Percentiles rank a stretch among this genome's conserved stretches.
Conservation (phyloP, 1,140 invertebrate species). For the Heliconius himera region DNA sequence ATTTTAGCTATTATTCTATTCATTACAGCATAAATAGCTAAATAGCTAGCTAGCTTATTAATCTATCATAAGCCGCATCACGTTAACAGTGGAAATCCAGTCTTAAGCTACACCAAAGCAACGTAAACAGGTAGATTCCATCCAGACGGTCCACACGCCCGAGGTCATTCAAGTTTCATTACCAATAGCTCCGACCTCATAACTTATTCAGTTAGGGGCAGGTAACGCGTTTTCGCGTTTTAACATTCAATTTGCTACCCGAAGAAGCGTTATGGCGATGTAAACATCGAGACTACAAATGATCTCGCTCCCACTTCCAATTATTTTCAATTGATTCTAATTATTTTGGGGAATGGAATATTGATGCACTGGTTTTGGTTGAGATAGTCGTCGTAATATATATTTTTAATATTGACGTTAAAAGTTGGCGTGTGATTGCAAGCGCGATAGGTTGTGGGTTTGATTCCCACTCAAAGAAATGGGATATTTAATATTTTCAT, state of each 20-base stretch:
- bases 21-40: neutral
- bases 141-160: conserved; percentile 61
- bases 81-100: conserved; percentile 14
- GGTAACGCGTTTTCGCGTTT: conserved; percentile 75
- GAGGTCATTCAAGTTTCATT: conserved; percentile 78
- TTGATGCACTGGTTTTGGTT: neutral
- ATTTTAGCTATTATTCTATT: neutral
- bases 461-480: too few species aligned
- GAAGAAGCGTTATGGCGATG: conserved; percentile 63
- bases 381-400: neutral
- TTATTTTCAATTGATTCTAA: conserved; percentile 27
- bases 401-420: too few species aligned
- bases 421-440: too few species aligned
- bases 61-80: neutral
- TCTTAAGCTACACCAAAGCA: conserved; percentile 44
- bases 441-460: too few species aligned
- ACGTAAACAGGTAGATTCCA: conserved; percentile 72
- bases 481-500: too few species aligned
- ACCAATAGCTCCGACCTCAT: conserved; percentile 73
- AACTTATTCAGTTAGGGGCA: conserved; percentile 78
- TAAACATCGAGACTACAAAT: conserved; percentile 59
- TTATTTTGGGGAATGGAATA: neutral
- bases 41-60: neutral
- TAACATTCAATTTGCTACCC: conserved; percentile 77
- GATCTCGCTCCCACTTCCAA: neutral